These are phyloP conservation scores for Synanthedon myopaeformis DNA, from an alignment of 2,888 invertebrate species.

Conservation along the genomic window DNA sequence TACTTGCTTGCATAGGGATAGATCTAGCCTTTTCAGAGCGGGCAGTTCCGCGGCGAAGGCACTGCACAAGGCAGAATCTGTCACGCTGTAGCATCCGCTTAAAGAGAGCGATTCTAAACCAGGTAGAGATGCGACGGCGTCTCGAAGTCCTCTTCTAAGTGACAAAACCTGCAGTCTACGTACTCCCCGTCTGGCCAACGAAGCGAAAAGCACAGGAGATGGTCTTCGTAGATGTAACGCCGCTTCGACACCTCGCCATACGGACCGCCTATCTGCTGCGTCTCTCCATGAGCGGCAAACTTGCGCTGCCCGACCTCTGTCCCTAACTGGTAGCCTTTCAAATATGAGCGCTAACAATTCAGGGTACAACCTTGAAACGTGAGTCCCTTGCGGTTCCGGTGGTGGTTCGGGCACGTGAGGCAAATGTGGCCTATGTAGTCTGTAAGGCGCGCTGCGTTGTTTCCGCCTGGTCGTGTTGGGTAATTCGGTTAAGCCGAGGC, in stretches of 20 bases:
- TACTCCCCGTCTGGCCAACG: conserved; percentile 88
- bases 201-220: conserved; percentile 86
- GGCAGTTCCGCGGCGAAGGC: conserved; percentile 84
- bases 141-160: conserved; percentile 82
- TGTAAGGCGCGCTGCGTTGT: conserved; percentile 73
- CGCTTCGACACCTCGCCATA: conserved; percentile 95
- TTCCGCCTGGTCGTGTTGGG: conserved; percentile 63
- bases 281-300: conserved; percentile 92
- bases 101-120: conserved; percentile 89
- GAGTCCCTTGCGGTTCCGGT: conserved; percentile 71
- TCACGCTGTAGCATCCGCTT: conserved; percentile 94
- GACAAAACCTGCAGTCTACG: conserved; percentile 90
- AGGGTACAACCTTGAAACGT: conserved; percentile 90
- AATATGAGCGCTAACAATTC: conserved; percentile 94
- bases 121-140: conserved; percentile 87
- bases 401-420: conserved; percentile 57
- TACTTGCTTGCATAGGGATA: conserved; percentile 94
- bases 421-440: conserved; percentile 76
- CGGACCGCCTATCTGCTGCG: conserved; percentile 90
- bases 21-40: conserved; percentile 82
- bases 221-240: conserved; percentile 87
- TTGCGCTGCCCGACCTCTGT: conserved; percentile 91
- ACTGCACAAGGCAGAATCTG: conserved; percentile 85
- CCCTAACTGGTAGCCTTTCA: conserved; percentile 86
- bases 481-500: conserved; percentile 55